A percentile compares a stretch with the other conserved stretches of the same genome.
These are phyloP conservation scores for Cerastis leucographa DNA, from an alignment of 2,888 invertebrate species.

Conservation along the genomic window DNA sequence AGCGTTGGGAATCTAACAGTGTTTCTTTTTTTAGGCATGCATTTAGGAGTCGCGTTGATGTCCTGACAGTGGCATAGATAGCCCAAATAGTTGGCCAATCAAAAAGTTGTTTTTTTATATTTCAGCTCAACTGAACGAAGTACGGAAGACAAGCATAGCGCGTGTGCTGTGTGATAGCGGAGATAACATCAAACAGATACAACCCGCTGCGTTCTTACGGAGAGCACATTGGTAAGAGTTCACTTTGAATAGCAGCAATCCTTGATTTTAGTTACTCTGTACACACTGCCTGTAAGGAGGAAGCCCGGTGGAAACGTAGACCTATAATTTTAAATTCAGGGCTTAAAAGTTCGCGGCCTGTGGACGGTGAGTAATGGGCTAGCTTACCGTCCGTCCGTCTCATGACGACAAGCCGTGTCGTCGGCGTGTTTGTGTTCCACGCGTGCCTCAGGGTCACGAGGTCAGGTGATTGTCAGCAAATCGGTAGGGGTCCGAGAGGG, in stretches of 20 bases:
- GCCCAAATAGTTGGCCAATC: background rate
- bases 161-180: conserved; percentile 94
- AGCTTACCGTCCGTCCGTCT: too few species aligned
- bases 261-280: background rate
- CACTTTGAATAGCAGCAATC: background rate
- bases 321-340: too few species aligned
- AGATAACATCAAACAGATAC: conserved; percentile 90
- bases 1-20: background rate
- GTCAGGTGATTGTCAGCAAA: too few species aligned
- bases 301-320: background rate
- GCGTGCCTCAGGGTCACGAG: too few species aligned
- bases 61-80: background rate
- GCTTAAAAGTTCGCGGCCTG: too few species aligned
- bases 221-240: conserved; percentile 58
- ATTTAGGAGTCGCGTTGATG: background rate
- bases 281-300: background rate
- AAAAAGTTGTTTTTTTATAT: background rate
- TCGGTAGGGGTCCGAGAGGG: too few species aligned
- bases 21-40: background rate
- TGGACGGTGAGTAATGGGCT: too few species aligned
- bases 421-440: too few species aligned
- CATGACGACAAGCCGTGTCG: too few species aligned
- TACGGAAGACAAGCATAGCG: conserved; percentile 93
- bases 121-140: conserved; percentile 83
- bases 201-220: conserved; percentile 66